Evolutionary conservation across 2,888 invertebrate genomes (phyloP), one percentile per base, ranked within the genome.

Genomic region (Myopa testacea): DNA sequence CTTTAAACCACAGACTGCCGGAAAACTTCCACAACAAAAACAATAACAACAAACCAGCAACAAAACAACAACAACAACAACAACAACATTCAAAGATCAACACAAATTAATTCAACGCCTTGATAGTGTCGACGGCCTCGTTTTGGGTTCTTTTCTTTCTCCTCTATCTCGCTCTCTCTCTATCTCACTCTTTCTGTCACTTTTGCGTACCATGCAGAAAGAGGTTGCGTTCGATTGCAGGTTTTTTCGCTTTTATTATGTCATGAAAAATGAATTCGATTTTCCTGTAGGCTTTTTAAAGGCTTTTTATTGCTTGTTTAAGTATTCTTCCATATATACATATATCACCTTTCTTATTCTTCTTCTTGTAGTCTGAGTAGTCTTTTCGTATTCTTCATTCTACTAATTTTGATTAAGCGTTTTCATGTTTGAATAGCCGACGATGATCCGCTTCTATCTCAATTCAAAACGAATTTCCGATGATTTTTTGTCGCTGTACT

Each of bases 91-190:
- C 37, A 40, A 58, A 34, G 26, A 19, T 16, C 38, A 63, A 77
- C 67, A 65, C 77, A 77, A 72, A 77, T 77, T 77, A 77, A 77
- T 72, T 77, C 55, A 77, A 71, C 72, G 77, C 77, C 67, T 72
- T 72, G 37, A 38, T 52, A 65, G 19, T 1, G 7, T 45, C 45
- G 4, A 45, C 52, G 38, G 6, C 60, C 62, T 45, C 16, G n/a
- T 62, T 16, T 12, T 1, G 10, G 55, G 3, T 50, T 50, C 50
- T 50, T 50, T 14, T 37, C 52, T 5, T 34, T 34, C 70, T 14
- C 14, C 16, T n/a, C n/a, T 40, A 19, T 14, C 3, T 8, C 4
- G 16, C 65, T 38, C 26, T 26, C n/a, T 63, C 34, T 34, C 34
- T 4, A 63, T 14, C 37, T 65, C 50, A 50, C 14, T 50, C 14